A percentile compares a stretch with the other conserved stretches of the same genome.
Evolutionary conservation across 2,888 invertebrate species (phyloP).

Genomic region (Smittia aterrima): DNA sequence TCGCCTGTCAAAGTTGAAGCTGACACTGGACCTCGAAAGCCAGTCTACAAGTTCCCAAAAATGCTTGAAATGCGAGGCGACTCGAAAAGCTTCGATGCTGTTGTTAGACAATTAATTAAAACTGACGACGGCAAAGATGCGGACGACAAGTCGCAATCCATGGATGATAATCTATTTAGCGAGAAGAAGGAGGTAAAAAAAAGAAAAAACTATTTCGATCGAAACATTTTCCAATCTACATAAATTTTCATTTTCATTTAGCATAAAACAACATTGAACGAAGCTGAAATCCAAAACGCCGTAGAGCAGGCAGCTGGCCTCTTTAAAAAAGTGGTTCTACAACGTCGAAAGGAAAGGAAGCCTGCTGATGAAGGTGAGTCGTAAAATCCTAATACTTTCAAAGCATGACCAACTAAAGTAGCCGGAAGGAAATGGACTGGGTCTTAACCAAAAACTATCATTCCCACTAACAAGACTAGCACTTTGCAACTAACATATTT

Average conservation of each 20-base stretch:
- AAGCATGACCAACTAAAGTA: background rate
- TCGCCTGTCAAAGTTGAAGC: background rate
- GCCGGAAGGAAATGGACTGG: too few species aligned
- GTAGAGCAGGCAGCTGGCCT: slow-evolving; percentile 53
- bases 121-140: slow-evolving; percentile 21
- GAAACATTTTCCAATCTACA: background rate
- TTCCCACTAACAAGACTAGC: too few species aligned
- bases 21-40: slow-evolving; percentile 25
- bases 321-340: slow-evolving; percentile 53
- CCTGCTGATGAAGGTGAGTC: slow-evolving; percentile 53
- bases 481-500: too few species aligned
- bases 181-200: slow-evolving; percentile 29
- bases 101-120: slow-evolving; percentile 34
- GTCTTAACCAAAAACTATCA: too few species aligned
- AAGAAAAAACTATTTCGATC: background rate
- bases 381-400: too few species aligned
- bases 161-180: slow-evolving; percentile 42
- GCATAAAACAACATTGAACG: slow-evolving; percentile 52
- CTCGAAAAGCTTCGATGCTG: slow-evolving; percentile 43
- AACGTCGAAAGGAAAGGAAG: slow-evolving; percentile 50
- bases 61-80: slow-evolving; percentile 42
- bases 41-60: slow-evolving; percentile 35
- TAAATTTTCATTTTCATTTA: slow-evolving; percentile 42
- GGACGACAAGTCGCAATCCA: slow-evolving; percentile 41
- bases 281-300: slow-evolving; percentile 53